Evolutionary conservation across 37 sponge, comb jelly and placozoan genomes (phyloP).

Genomic region (Cliona cf. orientalis): DNA sequence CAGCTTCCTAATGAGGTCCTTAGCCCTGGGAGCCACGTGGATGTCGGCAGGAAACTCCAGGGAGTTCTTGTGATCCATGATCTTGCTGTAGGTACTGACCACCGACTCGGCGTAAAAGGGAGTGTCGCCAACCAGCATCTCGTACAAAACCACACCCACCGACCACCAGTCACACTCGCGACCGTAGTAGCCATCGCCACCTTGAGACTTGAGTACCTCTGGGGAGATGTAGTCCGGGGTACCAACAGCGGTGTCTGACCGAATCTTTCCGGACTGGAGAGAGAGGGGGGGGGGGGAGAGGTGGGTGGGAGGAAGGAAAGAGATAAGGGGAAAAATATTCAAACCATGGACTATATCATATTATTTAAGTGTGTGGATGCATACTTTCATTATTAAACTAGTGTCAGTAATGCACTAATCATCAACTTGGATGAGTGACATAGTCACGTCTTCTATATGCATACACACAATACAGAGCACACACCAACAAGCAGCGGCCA

Average conservation of each 20-base stretch:
- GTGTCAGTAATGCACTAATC: not conserved
- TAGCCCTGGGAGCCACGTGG: conserved; percentile 52
- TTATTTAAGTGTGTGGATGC: too few species aligned
- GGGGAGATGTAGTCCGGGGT: conserved; percentile 99
- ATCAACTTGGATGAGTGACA: too few species aligned
- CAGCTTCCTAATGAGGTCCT: conserved; percentile 78
- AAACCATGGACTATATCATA: too few species aligned
- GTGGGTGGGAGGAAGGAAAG: not conserved
- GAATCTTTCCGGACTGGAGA: conserved; percentile 79
- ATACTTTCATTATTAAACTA: not conserved
- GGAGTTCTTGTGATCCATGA: conserved; percentile 92
- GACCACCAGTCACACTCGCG: conserved; percentile 99
- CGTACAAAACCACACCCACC: conserved; percentile 95
- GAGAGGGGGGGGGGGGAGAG: not conserved
- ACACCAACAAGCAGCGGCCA: not conserved
- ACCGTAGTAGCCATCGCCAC: conserved; percentile 93
- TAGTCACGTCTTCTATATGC: too few species aligned
- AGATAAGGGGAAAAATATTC: not conserved
- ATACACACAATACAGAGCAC: too few species aligned
- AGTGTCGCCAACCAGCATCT: conserved; percentile 95
- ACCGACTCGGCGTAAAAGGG: conserved; percentile 97
- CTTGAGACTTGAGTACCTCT: conserved; percentile 94
- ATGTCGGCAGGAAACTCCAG: conserved; percentile 82
- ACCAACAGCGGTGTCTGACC: conserved; percentile 95
- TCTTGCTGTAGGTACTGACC: conserved; percentile 93